Percentiles rank a stretch among this genome's conserved stretches.
Conservation (phyloP, 1,140 invertebrate species). For the Sitobion miscanthi region DNA sequence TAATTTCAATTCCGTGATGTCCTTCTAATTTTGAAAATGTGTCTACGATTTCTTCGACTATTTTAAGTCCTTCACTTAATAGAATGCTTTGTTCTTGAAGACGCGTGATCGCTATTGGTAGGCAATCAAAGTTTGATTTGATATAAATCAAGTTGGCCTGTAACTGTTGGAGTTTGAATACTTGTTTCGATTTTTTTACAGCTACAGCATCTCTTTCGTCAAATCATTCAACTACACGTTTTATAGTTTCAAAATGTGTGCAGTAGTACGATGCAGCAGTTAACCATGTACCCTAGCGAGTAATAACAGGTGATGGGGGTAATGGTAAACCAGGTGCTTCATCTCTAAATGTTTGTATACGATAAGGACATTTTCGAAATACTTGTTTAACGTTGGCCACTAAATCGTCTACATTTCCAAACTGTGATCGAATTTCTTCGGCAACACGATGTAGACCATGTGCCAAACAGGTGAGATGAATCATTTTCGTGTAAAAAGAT, state of each 20-base stretch:
- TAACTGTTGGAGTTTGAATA: slow-evolving; percentile 8
- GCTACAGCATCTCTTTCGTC: neutral
- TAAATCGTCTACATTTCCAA: too few species aligned
- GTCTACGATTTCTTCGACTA: too few species aligned
- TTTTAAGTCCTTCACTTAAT: neutral
- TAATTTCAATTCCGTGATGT: too few species aligned
- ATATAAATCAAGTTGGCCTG: slow-evolving; percentile 27
- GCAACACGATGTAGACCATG: too few species aligned
- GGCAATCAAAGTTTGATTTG: slow-evolving; percentile 31
- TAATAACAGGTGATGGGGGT: slow-evolving; percentile 62
- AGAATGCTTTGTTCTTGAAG: slow-evolving; percentile 20
- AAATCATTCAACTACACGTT: slow-evolving; percentile 42
- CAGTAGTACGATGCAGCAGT: slow-evolving; percentile 59
- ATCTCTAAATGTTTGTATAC: too few species aligned
- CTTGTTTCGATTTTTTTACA: slow-evolving; percentile 36
- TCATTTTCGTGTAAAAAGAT: too few species aligned
- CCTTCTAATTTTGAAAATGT: too few species aligned
- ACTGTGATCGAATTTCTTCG: too few species aligned
- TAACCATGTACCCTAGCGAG: slow-evolving; percentile 64
- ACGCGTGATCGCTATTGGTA: slow-evolving; percentile 3
- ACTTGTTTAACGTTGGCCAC: too few species aligned
- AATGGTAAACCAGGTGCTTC: slow-evolving; percentile 60
- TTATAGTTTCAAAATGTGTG: neutral
- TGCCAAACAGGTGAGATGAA: too few species aligned
- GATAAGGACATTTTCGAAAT: too few species aligned